phyloP scores from a whole-genome alignment of 2,113 vertebrate species.

The Sigmodon hispidus region DNA sequence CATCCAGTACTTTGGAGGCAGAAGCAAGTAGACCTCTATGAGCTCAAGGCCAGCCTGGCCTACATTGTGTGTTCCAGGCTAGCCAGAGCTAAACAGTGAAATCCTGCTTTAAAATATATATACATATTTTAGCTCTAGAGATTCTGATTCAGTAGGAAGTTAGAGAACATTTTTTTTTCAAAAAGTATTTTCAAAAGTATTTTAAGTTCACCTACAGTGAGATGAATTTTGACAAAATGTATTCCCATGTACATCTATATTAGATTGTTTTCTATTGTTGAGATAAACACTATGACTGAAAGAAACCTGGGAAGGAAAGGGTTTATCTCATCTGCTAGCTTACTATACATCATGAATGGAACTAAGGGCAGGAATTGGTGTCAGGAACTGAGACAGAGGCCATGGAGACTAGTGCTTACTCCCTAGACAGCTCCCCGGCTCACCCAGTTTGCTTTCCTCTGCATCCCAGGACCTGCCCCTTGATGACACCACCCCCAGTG shows the following conservation, averaged over 20 bases:
- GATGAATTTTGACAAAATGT: slow-evolving; percentile 9
- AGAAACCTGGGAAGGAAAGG: neutral
- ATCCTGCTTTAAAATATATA: no score
- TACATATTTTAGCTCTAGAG: neutral
- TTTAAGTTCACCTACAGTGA: neutral
- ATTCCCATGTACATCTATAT: neutral
- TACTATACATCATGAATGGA: neutral
- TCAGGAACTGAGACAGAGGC: neutral
- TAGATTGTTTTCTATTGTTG: neutral
- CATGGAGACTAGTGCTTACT: neutral
- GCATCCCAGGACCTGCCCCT: neutral
- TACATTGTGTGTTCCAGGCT: neutral
- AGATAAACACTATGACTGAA: neutral
- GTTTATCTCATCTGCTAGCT: neutral
- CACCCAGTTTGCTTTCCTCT: neutral
- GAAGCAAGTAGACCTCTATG: neutral
- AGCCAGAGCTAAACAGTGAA: neutral
- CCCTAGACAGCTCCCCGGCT: neutral
- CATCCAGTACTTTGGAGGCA: neutral
- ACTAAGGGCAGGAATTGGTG: neutral
- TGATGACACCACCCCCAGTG: neutral
- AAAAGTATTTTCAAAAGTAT: neutral
- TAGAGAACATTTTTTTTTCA: neutral
- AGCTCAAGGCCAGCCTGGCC: neutral
- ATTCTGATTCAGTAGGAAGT: neutral